Conservation (phyloP, 2,888 invertebrate species). For the Luperina nickerlii region DNA sequence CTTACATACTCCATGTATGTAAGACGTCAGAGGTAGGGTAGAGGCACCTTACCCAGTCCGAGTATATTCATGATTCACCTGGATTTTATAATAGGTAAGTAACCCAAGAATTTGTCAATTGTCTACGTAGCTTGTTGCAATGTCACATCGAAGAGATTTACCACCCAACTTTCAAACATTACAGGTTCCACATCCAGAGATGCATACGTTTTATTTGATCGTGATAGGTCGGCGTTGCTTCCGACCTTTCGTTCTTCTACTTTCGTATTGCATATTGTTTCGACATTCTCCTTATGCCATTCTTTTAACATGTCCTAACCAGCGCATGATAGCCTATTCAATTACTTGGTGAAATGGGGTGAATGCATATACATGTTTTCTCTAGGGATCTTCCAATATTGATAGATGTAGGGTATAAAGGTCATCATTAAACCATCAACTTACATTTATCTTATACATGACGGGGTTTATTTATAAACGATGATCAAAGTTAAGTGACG, state of each 20-base stretch:
- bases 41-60: not conserved
- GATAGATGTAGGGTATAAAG: not conserved
- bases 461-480: not conserved
- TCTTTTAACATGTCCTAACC: slow-evolving; percentile 39
- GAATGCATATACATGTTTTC: not conserved
- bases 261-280: slow-evolving; percentile 59
- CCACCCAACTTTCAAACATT: slow-evolving; percentile 42
- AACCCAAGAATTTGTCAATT: not conserved
- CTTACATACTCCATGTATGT: too few relatives aligned
- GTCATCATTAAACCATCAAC: not conserved
- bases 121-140: slow-evolving; percentile 12
- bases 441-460: not conserved
- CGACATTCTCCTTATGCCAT: slow-evolving; percentile 46
- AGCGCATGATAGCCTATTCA: not conserved
- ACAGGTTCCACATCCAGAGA: slow-evolving; percentile 44
- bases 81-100: not conserved
- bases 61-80: not conserved
- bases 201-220: slow-evolving; percentile 45
- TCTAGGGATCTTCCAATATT: not conserved
- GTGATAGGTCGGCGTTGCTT: slow-evolving; percentile 62
- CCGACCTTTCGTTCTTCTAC: slow-evolving; percentile 62
- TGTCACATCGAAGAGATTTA: slow-evolving; percentile 30
- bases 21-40: not conserved
- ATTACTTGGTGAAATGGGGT: not conserved
- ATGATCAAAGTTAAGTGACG: too few relatives aligned